Evolutionary conservation across 1,140 invertebrate species (phyloP), one percentile per base, ranked within the genome.

Genomic region (Heliconius congener): DNA sequence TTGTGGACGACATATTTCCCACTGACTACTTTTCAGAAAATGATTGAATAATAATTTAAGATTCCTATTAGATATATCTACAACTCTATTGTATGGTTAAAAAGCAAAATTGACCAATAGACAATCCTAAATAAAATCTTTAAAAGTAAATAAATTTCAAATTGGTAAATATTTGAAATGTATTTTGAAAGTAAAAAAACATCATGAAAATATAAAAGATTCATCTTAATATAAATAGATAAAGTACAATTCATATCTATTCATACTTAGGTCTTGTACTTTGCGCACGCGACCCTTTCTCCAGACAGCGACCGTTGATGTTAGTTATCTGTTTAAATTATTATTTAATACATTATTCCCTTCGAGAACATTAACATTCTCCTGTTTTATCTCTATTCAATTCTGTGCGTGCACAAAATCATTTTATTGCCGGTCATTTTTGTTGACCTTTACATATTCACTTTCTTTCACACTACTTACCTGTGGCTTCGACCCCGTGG

Each of bases 231-330:
- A 37, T 37, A 37, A 37, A 37, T 37, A 37, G 34, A 6, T 37
- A 37, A 30, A 37, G 42, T 46, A 46, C 16, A 46, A 46, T 66
- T n/a, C 60, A 30, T 66, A 66, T 66, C 60, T 66, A 66, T 66
- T 27, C 27, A 66, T 66, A 66, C n/a, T 4, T 82, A 79, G 74
- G 4, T 71, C 71, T 66, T 39, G n/a, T 18, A 52, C 71, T 71
- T 60, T 90, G 89, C 87, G 88, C 90, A 92, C 90, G 87, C 88
- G 88, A 86, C 86, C 87, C 87, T 90, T 90, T 91, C 89, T 90
- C 85, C 82, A 85, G 88, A 89, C 90, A 91, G 89, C 78, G 82
- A 81, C 86, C 84, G 87, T 89, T 89, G 86, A 55, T 74, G 30
- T 71, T 60, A 60, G 70, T 73, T 80, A 80, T 80, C 79, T 80